Base-by-base conservation (phyloP, 2,797 vertebrate genomes). In the Alectoris magna region DNA sequence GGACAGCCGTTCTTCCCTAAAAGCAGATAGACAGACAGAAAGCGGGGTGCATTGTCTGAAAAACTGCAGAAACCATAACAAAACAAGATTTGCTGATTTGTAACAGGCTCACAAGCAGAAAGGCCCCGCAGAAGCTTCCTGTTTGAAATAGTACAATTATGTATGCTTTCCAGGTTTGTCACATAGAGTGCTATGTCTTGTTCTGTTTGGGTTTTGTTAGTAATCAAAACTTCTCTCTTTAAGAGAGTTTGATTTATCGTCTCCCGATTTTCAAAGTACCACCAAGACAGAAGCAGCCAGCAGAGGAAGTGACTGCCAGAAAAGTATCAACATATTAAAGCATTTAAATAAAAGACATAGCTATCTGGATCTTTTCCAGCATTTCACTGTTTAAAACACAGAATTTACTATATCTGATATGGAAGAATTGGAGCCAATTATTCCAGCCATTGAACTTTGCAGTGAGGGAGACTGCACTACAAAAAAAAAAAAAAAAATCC, bases 261-360 rank as follows among this genome's bases (percentile, higher is more conserved):
- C 31, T 24, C 5, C 18, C 0, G 6, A 21, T 77, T 92, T 91
- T 81, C 73, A 48, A 93, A 83, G 67, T 59, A 81, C 39, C 55
- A 86, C 38, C 31, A 77, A 53, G 67, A 62, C 70, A 91, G 55
- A 87, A 94, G 76, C n/a, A 19, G 59, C 55, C 91, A 72, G 34
- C 51, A 78, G 39, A 36, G 73, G 46, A 90, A 96, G 89, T 60
- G 62, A 70, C 21, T 81, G 29, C 46, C 44, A 91, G 63, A 44
- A 59, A 86, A 75, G 62, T 71, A 75, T 43, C 59, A 81, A 77
- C 22, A 27, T 78, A 88, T 72, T 78, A 86, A 89, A 67, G 22
- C 27, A 41, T 70, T 88, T 81, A 90, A 86, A 89, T 88, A 90
- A 87, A 56, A 91, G n/a, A 63, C 44, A 16, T 63, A 84, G 64